Evolutionary conservation across 2,888 invertebrate species (phyloP), one percentile per base, ranked within the genome.

Genomic region (Tenthredo mesomela): DNA sequence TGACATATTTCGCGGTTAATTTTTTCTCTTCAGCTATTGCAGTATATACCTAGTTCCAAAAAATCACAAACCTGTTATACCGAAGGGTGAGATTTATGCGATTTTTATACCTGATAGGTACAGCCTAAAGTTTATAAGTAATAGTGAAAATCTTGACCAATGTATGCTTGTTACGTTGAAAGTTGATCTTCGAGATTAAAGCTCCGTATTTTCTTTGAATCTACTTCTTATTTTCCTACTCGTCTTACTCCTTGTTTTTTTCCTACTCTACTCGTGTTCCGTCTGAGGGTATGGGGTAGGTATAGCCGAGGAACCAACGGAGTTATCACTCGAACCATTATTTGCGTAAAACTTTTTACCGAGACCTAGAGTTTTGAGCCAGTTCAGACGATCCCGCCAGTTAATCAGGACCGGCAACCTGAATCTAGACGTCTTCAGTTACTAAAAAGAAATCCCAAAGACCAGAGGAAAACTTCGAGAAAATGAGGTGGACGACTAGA

Each of bases 321-420:
- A 82, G 82, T 82, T 82, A 82, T 67, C 82, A 65, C 70, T 70
- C 67, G 67, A 33, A 12, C 70, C 70, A 82, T 82, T 82, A 82
- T 82, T 82, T 82, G 82, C 82, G 82, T 67, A 82, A 47, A 82
- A 82, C 82, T 82, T 82, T 80, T 82, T 65, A 25, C 47, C 54
- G n/a, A n/a, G 65, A 61, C 9, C 40, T 18, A 21, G 61, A 80
- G 80, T 70, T 70, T 82, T n/a, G 12, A 67, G 67, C 40, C 82
- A 85, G 87, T 87, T 85, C 88, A 89, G 87, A 88, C 89, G 89
- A 88, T 89, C 88, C 88, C 90, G 88, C 89, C 89, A 91, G 91
- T 92, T 92, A 92, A 92, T 92, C 91, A 91, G 90, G 15, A 47
- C 82, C 82, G 50, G 47, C 87, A 89, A 90, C 90, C 89, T 89